phyloP scores from a whole-genome alignment of 2,888 invertebrate genomes.

The Unio delphinus region DNA sequence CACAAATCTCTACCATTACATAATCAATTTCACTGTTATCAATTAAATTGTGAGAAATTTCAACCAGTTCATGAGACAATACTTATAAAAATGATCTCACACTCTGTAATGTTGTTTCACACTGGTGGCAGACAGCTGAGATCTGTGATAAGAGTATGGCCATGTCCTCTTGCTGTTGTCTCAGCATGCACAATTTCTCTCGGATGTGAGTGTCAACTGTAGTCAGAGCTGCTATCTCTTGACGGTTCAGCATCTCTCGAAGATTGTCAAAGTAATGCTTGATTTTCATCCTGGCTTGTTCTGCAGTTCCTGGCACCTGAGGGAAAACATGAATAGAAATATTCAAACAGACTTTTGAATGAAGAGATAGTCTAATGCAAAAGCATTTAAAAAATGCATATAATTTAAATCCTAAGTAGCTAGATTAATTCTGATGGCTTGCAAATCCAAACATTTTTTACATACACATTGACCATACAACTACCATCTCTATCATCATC shows the following conservation, averaged over 20 bases:
- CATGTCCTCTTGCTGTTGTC: constrained; percentile 76
- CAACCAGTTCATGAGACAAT: no score
- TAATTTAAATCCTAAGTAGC: background rate
- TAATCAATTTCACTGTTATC: no score
- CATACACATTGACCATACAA: no score
- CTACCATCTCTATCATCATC: no score
- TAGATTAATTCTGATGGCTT: background rate
- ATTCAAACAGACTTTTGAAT: no score
- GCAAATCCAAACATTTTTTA: no score
- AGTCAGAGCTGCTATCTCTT: constrained; percentile 75
- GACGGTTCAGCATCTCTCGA: constrained; percentile 73
- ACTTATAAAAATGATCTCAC: constrained; percentile 28
- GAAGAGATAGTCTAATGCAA: background rate
- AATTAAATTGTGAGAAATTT: no score
- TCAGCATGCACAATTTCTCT: constrained; percentile 74
- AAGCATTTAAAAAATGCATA: background rate
- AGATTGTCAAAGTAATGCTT: constrained; percentile 75
- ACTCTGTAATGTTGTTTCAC: constrained; percentile 74
- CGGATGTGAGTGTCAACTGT: constrained; percentile 76
- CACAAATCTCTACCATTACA: no score
- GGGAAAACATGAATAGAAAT: constrained; percentile 1
- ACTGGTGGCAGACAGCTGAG: constrained; percentile 75
- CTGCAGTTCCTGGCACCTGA: constrained; percentile 71
- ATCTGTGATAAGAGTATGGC: constrained; percentile 74
- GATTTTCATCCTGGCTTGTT: constrained; percentile 72